phyloP scores from a whole-genome alignment of 1,140 invertebrate species.

The Planococcus citri region DNA sequence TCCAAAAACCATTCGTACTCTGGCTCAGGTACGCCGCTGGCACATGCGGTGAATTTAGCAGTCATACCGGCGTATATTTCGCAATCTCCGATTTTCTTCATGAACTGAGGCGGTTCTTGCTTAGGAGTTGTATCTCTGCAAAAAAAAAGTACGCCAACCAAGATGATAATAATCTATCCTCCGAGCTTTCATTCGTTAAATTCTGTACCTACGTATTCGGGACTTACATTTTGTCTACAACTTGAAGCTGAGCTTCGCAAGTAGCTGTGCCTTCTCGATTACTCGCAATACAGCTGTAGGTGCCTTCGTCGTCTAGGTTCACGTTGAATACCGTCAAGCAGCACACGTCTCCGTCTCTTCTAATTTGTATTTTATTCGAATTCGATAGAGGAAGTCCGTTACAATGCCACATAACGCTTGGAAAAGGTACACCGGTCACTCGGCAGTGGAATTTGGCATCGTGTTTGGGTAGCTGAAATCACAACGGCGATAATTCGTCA shows the following conservation, averaged over 20 bases:
- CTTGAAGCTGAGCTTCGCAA: slow-evolving; percentile 56
- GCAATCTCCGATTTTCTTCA: slow-evolving; percentile 78
- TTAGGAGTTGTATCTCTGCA: slow-evolving; percentile 55
- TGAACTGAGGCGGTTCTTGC: slow-evolving; percentile 68
- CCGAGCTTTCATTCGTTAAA: neutral
- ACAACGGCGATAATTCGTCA: too few species aligned
- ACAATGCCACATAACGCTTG: slow-evolving; percentile 74
- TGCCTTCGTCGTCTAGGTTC: slow-evolving; percentile 50
- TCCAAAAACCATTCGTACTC: slow-evolving; percentile 75
- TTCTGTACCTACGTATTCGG: slow-evolving; percentile 13
- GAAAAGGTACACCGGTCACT: slow-evolving; percentile 71
- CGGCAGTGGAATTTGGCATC: slow-evolving; percentile 71
- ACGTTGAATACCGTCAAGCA: slow-evolving; percentile 61
- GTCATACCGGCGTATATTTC: slow-evolving; percentile 77
- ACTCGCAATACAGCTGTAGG: slow-evolving; percentile 60
- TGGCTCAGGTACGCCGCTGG: slow-evolving; percentile 70
- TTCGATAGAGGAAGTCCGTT: slow-evolving; percentile 54
- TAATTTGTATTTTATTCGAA: slow-evolving; percentile 60
- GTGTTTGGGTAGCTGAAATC: slow-evolving; percentile 45
- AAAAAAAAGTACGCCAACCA: slow-evolving; percentile 24
- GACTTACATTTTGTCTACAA: slow-evolving; percentile 72
- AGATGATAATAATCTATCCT: slow-evolving; percentile 10
- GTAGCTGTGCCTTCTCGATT: slow-evolving; percentile 68
- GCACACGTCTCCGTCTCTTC: slow-evolving; percentile 62
- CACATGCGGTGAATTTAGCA: slow-evolving; percentile 81